phyloP scores from a whole-genome alignment of 2,113 vertebrate genomes.

The Rhinolophus sinicus region DNA sequence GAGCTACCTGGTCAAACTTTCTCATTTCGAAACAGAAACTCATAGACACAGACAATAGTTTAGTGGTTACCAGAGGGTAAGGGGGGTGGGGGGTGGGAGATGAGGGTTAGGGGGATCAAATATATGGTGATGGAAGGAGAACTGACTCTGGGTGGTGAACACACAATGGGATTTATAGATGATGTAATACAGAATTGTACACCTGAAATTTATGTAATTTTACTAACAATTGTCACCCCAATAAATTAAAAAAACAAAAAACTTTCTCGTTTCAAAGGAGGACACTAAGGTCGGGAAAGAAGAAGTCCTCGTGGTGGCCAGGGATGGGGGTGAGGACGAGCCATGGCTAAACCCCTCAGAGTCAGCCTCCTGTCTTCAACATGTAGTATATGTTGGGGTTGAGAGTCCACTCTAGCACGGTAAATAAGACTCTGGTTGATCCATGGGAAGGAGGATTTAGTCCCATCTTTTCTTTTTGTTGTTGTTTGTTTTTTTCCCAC shows the following conservation, averaged over 20 bases:
- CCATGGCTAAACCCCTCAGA: background rate
- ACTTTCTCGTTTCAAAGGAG: background rate
- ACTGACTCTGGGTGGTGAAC: too few species aligned
- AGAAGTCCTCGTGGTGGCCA: background rate
- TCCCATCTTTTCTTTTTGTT: background rate
- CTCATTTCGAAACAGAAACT: too few species aligned
- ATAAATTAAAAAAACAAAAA: too few species aligned
- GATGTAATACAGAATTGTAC: too few species aligned
- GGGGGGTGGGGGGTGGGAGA: too few species aligned
- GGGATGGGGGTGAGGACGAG: fast-evolving
- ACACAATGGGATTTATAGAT: too few species aligned
- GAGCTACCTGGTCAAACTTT: background rate
- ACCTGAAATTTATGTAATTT: too few species aligned
- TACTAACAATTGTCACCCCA: too few species aligned
- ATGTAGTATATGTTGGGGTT: background rate
- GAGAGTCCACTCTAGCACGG: background rate
- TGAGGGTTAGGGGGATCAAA: too few species aligned
- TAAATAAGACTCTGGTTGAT: background rate
- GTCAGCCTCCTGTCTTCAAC: background rate
- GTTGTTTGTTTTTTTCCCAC: background rate
- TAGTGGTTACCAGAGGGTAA: too few species aligned
- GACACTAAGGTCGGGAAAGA: background rate
- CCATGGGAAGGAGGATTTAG: background rate
- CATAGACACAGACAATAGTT: too few species aligned
- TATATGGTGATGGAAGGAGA: too few species aligned